A percentile compares a stretch with the other conserved stretches of the same genome.
Evolutionary conservation across 2,797 vertebrate species (phyloP).

Genomic region (Helostoma temminkii): DNA sequence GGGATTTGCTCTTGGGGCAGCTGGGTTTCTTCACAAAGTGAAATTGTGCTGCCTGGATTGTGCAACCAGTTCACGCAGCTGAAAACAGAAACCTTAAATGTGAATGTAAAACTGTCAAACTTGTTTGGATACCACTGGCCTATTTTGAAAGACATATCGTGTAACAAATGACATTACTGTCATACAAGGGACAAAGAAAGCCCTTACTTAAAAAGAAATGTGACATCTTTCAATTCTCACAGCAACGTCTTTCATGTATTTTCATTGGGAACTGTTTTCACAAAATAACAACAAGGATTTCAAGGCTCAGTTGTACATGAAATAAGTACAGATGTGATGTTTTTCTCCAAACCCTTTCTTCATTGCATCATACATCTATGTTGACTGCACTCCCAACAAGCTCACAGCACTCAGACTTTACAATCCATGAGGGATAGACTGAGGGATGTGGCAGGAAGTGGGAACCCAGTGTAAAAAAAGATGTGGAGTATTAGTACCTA

Average conservation of each 20-base stretch:
- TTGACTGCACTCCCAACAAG: constrained; percentile 42
- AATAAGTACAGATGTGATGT: background rate
- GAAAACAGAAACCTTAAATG: constrained; percentile 7
- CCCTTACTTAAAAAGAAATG: background rate
- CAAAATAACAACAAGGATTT: constrained; percentile 6
- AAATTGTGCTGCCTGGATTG: constrained; percentile 13
- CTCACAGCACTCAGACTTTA: constrained; percentile 32
- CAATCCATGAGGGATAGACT: constrained; percentile 46
- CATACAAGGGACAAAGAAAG: background rate
- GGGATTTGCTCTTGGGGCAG: constrained; percentile 43
- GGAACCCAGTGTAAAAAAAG: constrained; percentile 48
- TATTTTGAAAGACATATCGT: background rate
- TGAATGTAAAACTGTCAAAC: background rate
- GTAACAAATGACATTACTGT: background rate
- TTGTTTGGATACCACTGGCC: background rate
- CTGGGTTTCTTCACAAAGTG: constrained; percentile 15
- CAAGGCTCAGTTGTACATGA: background rate
- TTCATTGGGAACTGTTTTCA: background rate
- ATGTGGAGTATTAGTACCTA: constrained; percentile 53
- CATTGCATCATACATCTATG: constrained; percentile 45
- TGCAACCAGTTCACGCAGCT: constrained; percentile 1
- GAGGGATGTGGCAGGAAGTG: constrained; percentile 60
- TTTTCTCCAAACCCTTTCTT: constrained; percentile 23
- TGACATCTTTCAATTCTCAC: background rate
- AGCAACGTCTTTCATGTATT: background rate